Base-by-base conservation (phyloP, 2,797 vertebrate species). In the Rhynchonycteris naso region DNA sequence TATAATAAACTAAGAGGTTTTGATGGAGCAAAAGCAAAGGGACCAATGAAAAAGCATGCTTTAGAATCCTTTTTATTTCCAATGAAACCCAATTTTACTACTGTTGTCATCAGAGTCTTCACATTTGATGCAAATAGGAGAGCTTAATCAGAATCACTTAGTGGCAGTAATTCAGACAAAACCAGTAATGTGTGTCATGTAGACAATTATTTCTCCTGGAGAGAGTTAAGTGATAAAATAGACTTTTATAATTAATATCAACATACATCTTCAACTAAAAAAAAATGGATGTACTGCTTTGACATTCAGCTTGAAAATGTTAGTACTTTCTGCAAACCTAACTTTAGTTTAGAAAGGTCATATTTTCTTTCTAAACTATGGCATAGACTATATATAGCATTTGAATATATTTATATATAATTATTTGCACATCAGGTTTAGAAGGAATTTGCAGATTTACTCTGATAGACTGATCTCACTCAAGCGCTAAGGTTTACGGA, bases 91-190 rank as follows among this genome's bases (percentile, higher is more conserved):
- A 97, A 90, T 69, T 93, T 54, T 95, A 90, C 79, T 95, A 93
- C 84, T 96, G 76, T 52, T 95, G 92, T 96, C 78, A 94, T 91
- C 97, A 97, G 90, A 97, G 68, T 96, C 95, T 97, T 98, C 86
- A 97, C 94, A 96, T 97, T 68, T 98, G 97, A 97, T 86, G 95
- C 82, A 97, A 97, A 97, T 74, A 97, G 84, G 86, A 97, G 65
- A 97, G 75, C 97, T 90, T 69, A 97, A 88, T 94, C 95, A 97
- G 91, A 97, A 97, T 96, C 80, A 95, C 85, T 96, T 52, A 91
- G 93, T 97, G 96, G 97, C 97, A 97, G 90, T 85, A 94, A 74
- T 92, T 91, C 75, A 84, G 72, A 97, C 59, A 96, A 96, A 95
- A 93, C 18, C 65, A 95, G 52, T 87, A 87, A 65, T 22, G 78